These are phyloP conservation scores for Amblyornis subalaris DNA, from an alignment of 2,113 vertebrate species.

Conservation along the genomic window DNA sequence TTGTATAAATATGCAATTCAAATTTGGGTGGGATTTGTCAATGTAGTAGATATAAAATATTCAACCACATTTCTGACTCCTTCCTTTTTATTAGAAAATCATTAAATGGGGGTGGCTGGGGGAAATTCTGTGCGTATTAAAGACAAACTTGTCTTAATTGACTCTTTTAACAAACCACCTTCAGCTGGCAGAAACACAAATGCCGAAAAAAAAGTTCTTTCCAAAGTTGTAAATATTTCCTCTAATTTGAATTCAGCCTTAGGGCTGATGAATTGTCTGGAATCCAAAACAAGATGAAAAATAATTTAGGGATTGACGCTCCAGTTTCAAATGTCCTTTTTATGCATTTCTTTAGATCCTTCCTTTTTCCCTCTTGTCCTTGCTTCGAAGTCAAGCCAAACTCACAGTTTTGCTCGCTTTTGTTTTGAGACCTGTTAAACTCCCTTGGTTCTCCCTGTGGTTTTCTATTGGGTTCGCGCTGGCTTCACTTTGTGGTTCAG, in stretches of 20 bases:
- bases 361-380: not conserved
- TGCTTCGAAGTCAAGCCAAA: not conserved
- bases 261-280: not conserved
- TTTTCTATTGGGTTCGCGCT: not conserved
- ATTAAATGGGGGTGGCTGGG: rapidly evolving
- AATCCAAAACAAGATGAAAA: not conserved
- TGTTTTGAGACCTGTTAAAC: not conserved
- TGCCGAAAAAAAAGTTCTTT: not conserved
- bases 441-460: not conserved
- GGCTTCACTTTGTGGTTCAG: not conserved
- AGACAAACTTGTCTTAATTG: not conserved
- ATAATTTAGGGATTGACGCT: not conserved
- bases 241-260: not conserved
- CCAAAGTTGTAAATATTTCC: not conserved
- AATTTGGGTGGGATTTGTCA: not conserved
- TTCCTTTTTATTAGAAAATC: not conserved
- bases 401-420: not conserved
- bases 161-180: not conserved
- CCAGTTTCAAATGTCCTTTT: not conserved
- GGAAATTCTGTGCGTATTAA: not conserved
- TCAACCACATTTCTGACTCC: not conserved
- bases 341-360: not conserved
- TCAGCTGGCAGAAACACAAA: not conserved
- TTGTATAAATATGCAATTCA: not conserved
- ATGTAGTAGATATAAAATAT: not conserved